phyloP scores from a whole-genome alignment of 2,888 invertebrate genomes.

The Dyspetes luteomarginatus region DNA sequence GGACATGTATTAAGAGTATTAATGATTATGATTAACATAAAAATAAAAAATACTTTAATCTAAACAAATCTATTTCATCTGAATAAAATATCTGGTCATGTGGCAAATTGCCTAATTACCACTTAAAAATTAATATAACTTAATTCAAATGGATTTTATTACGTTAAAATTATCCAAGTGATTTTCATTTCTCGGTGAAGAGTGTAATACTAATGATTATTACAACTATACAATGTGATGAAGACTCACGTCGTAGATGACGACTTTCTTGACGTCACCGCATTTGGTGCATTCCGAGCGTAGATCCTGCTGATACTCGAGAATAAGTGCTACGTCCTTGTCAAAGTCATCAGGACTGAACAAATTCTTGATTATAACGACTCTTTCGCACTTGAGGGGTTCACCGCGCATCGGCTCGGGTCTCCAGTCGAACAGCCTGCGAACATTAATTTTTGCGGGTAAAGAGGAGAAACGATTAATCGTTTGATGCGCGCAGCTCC shows the following conservation, averaged over 20 bases:
- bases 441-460: conserved; percentile 62
- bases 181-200: too few species aligned
- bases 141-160: too few species aligned
- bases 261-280: conserved; percentile 96
- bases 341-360: conserved; percentile 96
- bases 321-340: conserved; percentile 93
- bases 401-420: conserved; percentile 96
- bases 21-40: too few species aligned
- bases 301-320: conserved; percentile 96
- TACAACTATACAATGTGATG: conserved; percentile 8
- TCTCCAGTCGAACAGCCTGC: conserved; percentile 96
- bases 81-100: too few species aligned
- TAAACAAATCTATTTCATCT: too few species aligned
- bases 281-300: conserved; percentile 95
- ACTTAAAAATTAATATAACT: too few species aligned
- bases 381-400: conserved; percentile 93
- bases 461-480: conserved; percentile 46
- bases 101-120: too few species aligned
- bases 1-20: background rate
- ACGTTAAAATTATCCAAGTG: too few species aligned
- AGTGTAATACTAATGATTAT: too few species aligned
- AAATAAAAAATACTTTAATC: too few species aligned
- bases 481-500: conserved; percentile 18
- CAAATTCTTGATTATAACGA: conserved; percentile 96
- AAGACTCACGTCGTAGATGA: conserved; percentile 92